Percentiles rank a stretch among this genome's conserved stretches.
These are phyloP conservation scores for Eurytoma californica DNA, from an alignment of 2,888 invertebrate genomes.

Conservation along the genomic window DNA sequence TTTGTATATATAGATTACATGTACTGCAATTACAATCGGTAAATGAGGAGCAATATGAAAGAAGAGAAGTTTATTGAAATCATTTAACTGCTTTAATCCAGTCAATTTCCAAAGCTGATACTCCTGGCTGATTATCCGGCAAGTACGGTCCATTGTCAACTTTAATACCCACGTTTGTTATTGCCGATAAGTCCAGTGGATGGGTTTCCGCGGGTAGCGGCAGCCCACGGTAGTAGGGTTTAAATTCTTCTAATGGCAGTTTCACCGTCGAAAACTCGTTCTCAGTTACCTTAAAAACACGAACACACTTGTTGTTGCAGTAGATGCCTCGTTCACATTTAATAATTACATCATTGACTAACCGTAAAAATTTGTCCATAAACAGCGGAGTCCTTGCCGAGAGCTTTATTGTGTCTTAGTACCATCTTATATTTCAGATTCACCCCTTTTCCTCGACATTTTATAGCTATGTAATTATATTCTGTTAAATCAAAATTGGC, in stretches of 20 bases:
- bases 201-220: slow-evolving; percentile 67
- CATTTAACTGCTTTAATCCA: slow-evolving; percentile 72
- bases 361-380: slow-evolving; percentile 78
- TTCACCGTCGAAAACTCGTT: slow-evolving; percentile 67
- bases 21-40: too few relatives aligned
- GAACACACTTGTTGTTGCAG: not conserved
- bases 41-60: too few relatives aligned
- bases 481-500: slow-evolving; percentile 77
- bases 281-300: slow-evolving; percentile 66
- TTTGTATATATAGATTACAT: too few relatives aligned
- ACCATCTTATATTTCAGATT: slow-evolving; percentile 80
- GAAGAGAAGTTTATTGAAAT: slow-evolving; percentile 15
- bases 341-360: not conserved
- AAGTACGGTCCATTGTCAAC: slow-evolving; percentile 75
- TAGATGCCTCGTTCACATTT: not conserved
- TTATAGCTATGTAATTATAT: slow-evolving; percentile 76
- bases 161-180: slow-evolving; percentile 74
- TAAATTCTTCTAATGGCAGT: slow-evolving; percentile 72
- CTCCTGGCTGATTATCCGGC: slow-evolving; percentile 74
- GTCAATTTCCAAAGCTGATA: slow-evolving; percentile 75
- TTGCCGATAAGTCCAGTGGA: slow-evolving; percentile 71
- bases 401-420: slow-evolving; percentile 78
- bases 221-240: slow-evolving; percentile 74
- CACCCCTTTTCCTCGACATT: slow-evolving; percentile 79
- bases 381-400: slow-evolving; percentile 78